Evolutionary conservation across 2,888 invertebrate species (phyloP).

Genomic region (Zhuqinia jingwanae): DNA sequence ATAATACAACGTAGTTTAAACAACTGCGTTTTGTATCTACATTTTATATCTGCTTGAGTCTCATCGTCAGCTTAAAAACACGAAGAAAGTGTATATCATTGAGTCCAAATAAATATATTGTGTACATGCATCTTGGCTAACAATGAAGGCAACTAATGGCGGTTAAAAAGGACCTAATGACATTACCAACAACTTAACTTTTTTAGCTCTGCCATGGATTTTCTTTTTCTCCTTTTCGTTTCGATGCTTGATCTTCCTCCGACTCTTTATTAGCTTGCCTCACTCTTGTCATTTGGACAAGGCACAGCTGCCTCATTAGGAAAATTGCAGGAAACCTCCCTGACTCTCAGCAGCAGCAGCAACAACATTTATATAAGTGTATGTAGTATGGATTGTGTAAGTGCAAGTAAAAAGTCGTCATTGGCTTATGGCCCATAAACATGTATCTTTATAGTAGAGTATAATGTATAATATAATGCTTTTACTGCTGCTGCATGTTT

Average conservation of each 20-base stretch:
- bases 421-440: too few species aligned
- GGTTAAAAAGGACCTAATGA: constrained; percentile 65
- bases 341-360: constrained; percentile 56
- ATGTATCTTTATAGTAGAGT: background rate
- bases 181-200: constrained; percentile 48
- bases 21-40: background rate
- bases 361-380: too few species aligned
- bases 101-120: constrained; percentile 50
- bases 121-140: constrained; percentile 49
- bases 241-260: constrained; percentile 11
- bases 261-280: constrained; percentile 60
- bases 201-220: constrained; percentile 15
- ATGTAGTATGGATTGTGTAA: background rate
- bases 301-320: constrained; percentile 71
- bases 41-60: too few species aligned
- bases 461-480: too few species aligned
- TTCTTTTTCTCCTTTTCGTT: constrained; percentile 44
- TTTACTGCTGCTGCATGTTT: background rate
- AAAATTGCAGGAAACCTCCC: constrained; percentile 72
- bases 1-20: background rate
- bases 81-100: constrained; percentile 1
- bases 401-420: constrained; percentile 13
- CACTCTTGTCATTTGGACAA: constrained; percentile 66
- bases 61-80: too few species aligned
- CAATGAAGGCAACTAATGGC: constrained; percentile 61